Conservation (phyloP, 2,888 invertebrate species). For the Lacanobia wlatinum region DNA sequence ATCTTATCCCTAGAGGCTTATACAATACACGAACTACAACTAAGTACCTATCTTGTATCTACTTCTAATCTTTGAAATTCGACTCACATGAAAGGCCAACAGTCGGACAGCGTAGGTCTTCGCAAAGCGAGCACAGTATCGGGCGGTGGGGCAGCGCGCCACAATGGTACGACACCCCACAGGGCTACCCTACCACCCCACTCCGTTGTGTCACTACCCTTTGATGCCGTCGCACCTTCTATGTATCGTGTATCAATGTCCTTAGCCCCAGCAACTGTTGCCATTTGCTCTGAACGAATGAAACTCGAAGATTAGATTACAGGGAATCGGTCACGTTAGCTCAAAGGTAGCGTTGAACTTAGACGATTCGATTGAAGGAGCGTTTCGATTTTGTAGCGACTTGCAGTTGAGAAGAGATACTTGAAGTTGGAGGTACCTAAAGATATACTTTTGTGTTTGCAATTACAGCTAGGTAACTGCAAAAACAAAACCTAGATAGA, state of each 20-base stretch:
- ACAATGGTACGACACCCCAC: slow-evolving; percentile 85
- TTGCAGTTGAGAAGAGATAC: not conserved
- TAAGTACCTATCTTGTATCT: slow-evolving; percentile 20
- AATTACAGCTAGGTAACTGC: no score
- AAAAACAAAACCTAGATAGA: no score
- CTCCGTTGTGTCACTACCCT: slow-evolving; percentile 79
- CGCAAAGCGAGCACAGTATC: slow-evolving; percentile 81
- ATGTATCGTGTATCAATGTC: slow-evolving; percentile 70
- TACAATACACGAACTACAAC: slow-evolving; percentile 18
- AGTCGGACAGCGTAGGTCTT: slow-evolving; percentile 82
- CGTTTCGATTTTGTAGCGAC: slow-evolving; percentile 13
- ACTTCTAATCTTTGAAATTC: slow-evolving; percentile 35
- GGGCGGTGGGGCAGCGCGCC: slow-evolving; percentile 82
- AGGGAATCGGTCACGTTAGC: slow-evolving; percentile 28
- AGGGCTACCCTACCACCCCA: slow-evolving; percentile 82
- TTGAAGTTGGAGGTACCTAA: not conserved
- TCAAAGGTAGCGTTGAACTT: slow-evolving; percentile 39
- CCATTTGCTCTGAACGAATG: slow-evolving; percentile 40
- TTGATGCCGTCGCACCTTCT: slow-evolving; percentile 71
- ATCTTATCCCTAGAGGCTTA: slow-evolving; percentile 11
- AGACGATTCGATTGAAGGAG: not conserved
- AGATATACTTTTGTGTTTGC: not conserved
- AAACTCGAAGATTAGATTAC: slow-evolving; percentile 57
- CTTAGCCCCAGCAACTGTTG: slow-evolving; percentile 55
- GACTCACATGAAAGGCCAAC: slow-evolving; percentile 86